Evolutionary conservation across 2,888 invertebrate genomes (phyloP).

Genomic region (Melinopterus prodromus): DNA sequence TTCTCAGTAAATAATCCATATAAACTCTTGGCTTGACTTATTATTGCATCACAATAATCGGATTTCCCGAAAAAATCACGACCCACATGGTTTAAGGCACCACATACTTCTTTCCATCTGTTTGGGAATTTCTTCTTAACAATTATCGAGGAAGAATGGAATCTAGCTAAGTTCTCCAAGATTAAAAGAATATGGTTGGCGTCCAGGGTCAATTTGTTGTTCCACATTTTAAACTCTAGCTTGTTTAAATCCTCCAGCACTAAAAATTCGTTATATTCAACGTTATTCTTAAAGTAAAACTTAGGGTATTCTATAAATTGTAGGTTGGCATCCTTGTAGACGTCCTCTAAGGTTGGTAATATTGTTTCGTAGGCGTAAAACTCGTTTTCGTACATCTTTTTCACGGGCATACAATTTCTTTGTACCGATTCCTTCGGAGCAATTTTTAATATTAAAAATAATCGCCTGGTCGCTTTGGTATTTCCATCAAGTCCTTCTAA

Average conservation of each 20-base stretch:
- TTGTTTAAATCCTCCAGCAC: conserved; percentile 43
- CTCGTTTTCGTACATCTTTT: conserved; percentile 46
- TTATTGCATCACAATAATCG: conserved; percentile 25
- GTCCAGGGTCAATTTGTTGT: conserved; percentile 20
- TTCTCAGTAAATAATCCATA: conserved; percentile 15
- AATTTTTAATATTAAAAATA: conserved; percentile 45
- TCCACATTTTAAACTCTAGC: conserved; percentile 30
- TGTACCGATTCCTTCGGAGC: conserved; percentile 42
- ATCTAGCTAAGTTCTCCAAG: conserved; percentile 29
- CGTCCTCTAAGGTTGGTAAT: conserved; percentile 42
- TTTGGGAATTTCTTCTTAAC: conserved; percentile 12
- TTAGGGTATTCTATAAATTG: conserved; percentile 38
- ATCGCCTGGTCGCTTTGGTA: conserved; percentile 27
- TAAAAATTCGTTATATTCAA: conserved; percentile 39
- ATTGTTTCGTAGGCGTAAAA: conserved; percentile 45
- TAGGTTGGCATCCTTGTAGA: conserved; percentile 32
- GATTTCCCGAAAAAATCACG: conserved; percentile 29
- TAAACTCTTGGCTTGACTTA: conserved; percentile 22
- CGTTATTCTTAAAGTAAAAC: conserved; percentile 39
- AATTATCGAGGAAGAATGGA: conserved; percentile 26
- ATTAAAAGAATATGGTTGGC: conserved; percentile 24
- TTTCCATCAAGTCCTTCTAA: conserved; percentile 29
- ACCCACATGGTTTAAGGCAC: background rate
- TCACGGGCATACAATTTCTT: conserved; percentile 41
- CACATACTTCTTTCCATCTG: conserved; percentile 7